phyloP scores from a whole-genome alignment of 2,113 vertebrate species.

The Oncorhynchus nerka region DNA sequence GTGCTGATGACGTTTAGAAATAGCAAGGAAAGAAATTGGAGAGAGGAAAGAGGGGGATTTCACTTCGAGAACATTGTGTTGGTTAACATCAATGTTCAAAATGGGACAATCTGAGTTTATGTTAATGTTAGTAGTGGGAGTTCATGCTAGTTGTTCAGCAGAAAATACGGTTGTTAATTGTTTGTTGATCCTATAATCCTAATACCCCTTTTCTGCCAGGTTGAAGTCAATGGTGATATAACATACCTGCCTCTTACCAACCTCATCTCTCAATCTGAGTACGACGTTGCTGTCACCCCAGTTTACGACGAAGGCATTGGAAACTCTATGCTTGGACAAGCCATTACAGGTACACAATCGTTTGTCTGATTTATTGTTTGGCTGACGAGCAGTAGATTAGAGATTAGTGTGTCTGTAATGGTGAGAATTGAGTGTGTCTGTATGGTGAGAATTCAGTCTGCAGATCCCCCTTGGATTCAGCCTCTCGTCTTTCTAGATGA shows the following conservation, averaged over 20 bases:
- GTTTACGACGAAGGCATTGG: slow-evolving; percentile 82
- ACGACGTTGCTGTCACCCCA: slow-evolving; percentile 83
- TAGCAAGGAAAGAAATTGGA: no score
- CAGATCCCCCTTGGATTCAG: neutral
- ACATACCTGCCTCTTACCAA: slow-evolving; percentile 73
- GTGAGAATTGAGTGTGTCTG: neutral
- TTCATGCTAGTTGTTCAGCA: neutral
- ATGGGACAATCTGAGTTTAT: neutral
- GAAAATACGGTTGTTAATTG: neutral
- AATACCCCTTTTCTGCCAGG: slow-evolving; percentile 64
- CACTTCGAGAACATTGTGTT: no score
- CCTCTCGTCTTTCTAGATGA: neutral
- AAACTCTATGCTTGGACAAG: slow-evolving; percentile 67
- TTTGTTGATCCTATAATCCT: neutral
- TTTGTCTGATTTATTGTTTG: neutral
- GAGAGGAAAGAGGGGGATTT: no score
- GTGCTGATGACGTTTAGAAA: neutral
- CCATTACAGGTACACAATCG: slow-evolving; percentile 75
- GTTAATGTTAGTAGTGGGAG: neutral
- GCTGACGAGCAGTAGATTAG: no score
- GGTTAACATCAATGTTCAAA: no score
- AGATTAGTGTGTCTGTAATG: neutral
- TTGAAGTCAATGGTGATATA: slow-evolving; percentile 79
- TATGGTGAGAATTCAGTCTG: neutral
- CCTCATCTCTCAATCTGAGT: slow-evolving; percentile 86